phyloP scores from a whole-genome alignment of 2,797 vertebrate genomes.

The Falco peregrinus region DNA sequence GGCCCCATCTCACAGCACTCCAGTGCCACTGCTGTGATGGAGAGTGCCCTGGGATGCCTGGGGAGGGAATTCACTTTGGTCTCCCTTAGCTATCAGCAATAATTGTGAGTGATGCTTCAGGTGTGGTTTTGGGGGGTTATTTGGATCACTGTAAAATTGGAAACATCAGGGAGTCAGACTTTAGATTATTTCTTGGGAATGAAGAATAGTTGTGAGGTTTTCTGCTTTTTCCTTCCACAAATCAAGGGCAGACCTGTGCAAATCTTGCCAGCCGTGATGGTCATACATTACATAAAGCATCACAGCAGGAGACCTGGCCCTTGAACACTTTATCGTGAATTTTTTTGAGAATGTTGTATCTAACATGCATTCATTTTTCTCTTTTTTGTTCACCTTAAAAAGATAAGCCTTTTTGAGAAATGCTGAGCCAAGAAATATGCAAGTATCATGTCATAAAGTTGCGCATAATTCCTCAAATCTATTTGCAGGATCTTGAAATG shows the following conservation, averaged over 20 bases:
- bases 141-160: constrained; percentile 43
- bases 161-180: constrained; percentile 50
- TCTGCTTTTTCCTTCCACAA: constrained; percentile 46
- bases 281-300: constrained; percentile 30
- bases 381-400: background rate
- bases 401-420: background rate
- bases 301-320: constrained; percentile 21
- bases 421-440: background rate
- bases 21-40: background rate
- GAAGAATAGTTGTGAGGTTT: constrained; percentile 49
- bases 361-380: background rate
- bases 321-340: background rate
- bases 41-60: background rate
- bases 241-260: constrained; percentile 50
- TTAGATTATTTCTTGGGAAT: constrained; percentile 15
- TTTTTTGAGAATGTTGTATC: constrained; percentile 1
- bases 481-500: background rate
- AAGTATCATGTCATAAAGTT: background rate
- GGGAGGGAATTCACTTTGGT: background rate
- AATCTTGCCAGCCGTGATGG: constrained; percentile 24
- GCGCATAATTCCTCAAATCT: background rate
- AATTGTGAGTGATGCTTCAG: constrained; percentile 59
- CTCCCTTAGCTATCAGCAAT: background rate
- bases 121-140: constrained; percentile 27
- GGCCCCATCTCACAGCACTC: background rate